A percentile compares a stretch with the other conserved stretches of the same genome.
phyloP scores from a whole-genome alignment of 1,140 invertebrate species.

The Saccostrea echinata region DNA sequence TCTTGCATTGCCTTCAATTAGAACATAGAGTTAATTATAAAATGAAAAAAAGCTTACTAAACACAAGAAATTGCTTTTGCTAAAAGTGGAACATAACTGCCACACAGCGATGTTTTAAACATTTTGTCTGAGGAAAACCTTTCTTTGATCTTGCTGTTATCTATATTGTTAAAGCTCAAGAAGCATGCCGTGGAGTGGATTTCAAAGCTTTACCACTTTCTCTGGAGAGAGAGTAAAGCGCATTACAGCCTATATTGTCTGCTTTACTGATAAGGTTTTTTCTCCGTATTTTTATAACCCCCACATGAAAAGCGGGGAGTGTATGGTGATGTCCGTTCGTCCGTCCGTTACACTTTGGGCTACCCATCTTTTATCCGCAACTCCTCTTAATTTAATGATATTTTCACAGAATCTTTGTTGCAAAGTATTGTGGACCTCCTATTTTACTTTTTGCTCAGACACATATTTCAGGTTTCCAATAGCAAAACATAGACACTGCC shows the following conservation, averaged over 20 bases:
- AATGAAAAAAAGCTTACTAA: background rate
- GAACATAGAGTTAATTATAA: background rate
- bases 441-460: too few relatives aligned
- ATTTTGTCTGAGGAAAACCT: background rate
- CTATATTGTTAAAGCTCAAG: background rate
- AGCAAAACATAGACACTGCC: too few relatives aligned
- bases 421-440: too few relatives aligned
- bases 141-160: conserved; percentile 18
- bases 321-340: too few relatives aligned
- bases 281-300: too few relatives aligned
- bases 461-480: too few relatives aligned
- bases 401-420: too few relatives aligned
- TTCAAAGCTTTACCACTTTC: conserved; percentile 8
- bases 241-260: background rate
- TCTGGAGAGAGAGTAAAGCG: background rate
- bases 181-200: background rate
- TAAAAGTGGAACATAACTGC: background rate
- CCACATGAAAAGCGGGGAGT: too few relatives aligned
- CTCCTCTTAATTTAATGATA: too few relatives aligned
- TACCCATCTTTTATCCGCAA: too few relatives aligned
- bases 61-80: background rate
- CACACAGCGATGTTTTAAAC: background rate
- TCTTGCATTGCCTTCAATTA: background rate
- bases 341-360: too few relatives aligned
- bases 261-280: background rate